Percentiles rank a stretch among this genome's conserved stretches.
Evolutionary conservation across 2,113 vertebrate genomes (phyloP).

Genomic region (Eupsittula cactorum): DNA sequence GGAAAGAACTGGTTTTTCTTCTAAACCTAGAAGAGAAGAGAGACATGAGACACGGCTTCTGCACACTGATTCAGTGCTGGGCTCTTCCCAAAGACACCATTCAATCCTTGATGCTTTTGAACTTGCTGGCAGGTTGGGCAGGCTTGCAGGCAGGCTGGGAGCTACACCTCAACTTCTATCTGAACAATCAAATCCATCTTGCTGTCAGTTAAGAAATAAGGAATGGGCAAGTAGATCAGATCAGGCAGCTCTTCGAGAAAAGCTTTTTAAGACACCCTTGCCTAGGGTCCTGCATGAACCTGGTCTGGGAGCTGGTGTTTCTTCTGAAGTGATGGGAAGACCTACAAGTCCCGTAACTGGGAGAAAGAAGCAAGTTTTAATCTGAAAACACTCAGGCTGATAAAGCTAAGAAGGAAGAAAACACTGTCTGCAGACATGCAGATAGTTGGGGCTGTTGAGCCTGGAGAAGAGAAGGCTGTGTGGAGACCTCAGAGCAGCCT

Average conservation of each 20-base stretch:
- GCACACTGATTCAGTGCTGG: not conserved
- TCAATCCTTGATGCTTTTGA: not conserved
- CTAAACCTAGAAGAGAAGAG: conserved; percentile 67
- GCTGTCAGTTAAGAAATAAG: not conserved
- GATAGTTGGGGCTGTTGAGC: too few species aligned
- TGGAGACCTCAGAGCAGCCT: too few species aligned
- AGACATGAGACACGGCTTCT: not conserved
- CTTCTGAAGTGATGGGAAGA: not conserved
- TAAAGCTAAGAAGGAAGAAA: not conserved
- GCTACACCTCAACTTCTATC: not conserved
- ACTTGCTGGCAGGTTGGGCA: not conserved
- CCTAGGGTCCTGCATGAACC: not conserved
- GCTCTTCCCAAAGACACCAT: not conserved
- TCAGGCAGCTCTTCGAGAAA: not conserved
- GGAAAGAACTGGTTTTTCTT: conserved; percentile 75
- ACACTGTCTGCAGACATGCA: not conserved
- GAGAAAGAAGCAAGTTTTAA: not conserved
- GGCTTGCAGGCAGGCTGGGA: not conserved
- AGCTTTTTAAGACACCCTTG: not conserved
- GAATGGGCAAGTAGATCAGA: not conserved
- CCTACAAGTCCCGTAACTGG: not conserved
- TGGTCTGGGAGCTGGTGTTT: not conserved
- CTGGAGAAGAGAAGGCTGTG: too few species aligned
- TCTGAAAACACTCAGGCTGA: not conserved
- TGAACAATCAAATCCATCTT: not conserved